phyloP scores from a whole-genome alignment of 2,888 invertebrate genomes.

The Linyphia triangularis region DNA sequence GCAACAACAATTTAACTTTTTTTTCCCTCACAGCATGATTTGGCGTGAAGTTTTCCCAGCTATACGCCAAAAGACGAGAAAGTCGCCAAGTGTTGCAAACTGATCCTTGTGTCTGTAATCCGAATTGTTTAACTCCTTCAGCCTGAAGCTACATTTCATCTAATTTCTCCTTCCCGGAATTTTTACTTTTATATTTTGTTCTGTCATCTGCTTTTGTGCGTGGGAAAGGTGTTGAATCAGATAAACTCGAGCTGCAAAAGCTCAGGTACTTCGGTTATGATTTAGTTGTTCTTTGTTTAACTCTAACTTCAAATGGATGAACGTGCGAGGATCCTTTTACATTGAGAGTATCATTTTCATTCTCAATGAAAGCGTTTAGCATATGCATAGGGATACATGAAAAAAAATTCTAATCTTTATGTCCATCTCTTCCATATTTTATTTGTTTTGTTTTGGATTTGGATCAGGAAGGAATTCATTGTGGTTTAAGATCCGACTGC shows the following conservation, averaged over 20 bases:
- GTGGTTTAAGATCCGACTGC: background rate
- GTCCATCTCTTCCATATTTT: background rate
- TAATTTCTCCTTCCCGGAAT: background rate
- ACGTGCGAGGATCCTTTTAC: background rate
- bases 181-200: slow-evolving; percentile 37
- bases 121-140: slow-evolving; percentile 56
- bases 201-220: slow-evolving; percentile 54
- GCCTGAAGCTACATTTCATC: slow-evolving; percentile 29
- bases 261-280: slow-evolving; percentile 1
- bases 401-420: no score
- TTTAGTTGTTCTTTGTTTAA: slow-evolving; percentile 34
- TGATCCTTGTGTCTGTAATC: background rate
- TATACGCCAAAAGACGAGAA: background rate
- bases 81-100: slow-evolving; percentile 15
- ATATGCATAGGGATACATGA: no score
- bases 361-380: no score
- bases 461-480: no score
- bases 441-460: no score
- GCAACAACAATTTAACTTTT: background rate
- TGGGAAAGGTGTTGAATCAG: slow-evolving; percentile 66
- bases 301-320: slow-evolving; percentile 10
- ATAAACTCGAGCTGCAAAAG: slow-evolving; percentile 3
- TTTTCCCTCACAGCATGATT: background rate
- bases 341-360: slow-evolving; percentile 8
- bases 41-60: no score